A percentile compares a stretch with the other conserved stretches of the same genome.
Conservation (phyloP, 92 coral and sea anemone species). For the Bergia sp. region DNA sequence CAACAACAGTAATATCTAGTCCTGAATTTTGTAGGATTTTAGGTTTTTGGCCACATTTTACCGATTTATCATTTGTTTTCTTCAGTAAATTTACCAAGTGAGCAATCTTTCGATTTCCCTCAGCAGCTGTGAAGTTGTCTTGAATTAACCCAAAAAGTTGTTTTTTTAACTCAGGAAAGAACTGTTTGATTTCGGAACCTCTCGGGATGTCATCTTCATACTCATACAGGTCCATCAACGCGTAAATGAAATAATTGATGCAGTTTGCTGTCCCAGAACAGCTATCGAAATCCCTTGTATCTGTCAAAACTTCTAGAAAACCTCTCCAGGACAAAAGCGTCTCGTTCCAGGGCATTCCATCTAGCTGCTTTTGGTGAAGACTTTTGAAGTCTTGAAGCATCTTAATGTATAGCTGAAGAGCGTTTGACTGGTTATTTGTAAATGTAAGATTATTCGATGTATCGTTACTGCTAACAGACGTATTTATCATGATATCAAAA, state of each 20-base stretch:
- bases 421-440: not conserved
- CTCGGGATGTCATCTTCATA: constrained; percentile 58
- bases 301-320: constrained; percentile 22
- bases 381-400: not conserved
- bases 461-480: not conserved
- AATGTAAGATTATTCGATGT: not conserved
- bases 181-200: constrained; percentile 46
- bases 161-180: constrained; percentile 27
- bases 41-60: constrained; percentile 63
- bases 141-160: constrained; percentile 25
- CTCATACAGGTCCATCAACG: constrained; percentile 49
- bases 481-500: not conserved
- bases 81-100: constrained; percentile 33
- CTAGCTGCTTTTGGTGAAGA: not conserved
- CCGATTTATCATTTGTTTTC: constrained; percentile 50
- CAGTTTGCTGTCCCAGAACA: constrained; percentile 62
- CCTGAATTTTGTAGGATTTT: constrained; percentile 34
- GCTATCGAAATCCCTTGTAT: constrained; percentile 7
- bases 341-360: constrained; percentile 18
- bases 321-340: constrained; percentile 29
- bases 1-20: constrained; percentile 22
- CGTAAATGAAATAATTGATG: constrained; percentile 45
- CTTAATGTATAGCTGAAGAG: constrained; percentile 1
- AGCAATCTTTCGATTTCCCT: constrained; percentile 10
- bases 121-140: constrained; percentile 37